These are phyloP conservation scores for Andricus grossulariae DNA, from an alignment of 1,140 invertebrate species.

Conservation along the genomic window DNA sequence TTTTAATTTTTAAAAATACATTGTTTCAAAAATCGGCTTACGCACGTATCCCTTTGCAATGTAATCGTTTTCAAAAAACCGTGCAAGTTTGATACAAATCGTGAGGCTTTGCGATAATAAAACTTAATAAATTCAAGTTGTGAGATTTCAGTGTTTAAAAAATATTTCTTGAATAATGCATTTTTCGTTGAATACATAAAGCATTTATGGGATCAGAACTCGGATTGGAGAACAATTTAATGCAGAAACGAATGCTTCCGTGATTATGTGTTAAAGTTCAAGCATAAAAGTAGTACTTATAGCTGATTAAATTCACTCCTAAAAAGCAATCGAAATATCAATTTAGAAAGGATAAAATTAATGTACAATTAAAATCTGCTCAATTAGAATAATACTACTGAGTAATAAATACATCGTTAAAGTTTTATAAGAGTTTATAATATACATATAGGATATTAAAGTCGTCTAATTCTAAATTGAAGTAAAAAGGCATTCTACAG, in stretches of 20 bases:
- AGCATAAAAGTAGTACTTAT: constrained; percentile 8
- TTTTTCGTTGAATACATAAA: not conserved
- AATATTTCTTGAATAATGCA: too few relatives aligned
- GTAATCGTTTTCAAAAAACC: too few relatives aligned
- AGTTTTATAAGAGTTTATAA: not conserved
- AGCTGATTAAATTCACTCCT: constrained; percentile 26
- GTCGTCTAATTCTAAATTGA: not conserved
- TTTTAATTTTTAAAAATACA: too few relatives aligned
- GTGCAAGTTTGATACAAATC: too few relatives aligned
- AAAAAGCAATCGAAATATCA: constrained; percentile 16
- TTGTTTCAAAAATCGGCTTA: too few relatives aligned
- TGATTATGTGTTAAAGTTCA: constrained; percentile 24
- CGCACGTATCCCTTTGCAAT: too few relatives aligned
- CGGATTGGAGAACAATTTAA: constrained; percentile 14
- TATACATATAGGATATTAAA: not conserved
- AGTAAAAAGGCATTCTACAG: not conserved
- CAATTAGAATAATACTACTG: not conserved
- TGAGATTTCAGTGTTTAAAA: too few relatives aligned
- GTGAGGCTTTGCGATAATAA: too few relatives aligned
- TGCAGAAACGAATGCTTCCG: constrained; percentile 7
- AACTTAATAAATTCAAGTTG: too few relatives aligned
- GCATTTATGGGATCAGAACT: not conserved
- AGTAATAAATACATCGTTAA: not conserved
- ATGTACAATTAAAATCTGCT: constrained; percentile 9
- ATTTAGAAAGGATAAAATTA: constrained; percentile 15